Conservation (phyloP, 2,113 vertebrate genomes). For the Mesoclemmys tuberculata region DNA sequence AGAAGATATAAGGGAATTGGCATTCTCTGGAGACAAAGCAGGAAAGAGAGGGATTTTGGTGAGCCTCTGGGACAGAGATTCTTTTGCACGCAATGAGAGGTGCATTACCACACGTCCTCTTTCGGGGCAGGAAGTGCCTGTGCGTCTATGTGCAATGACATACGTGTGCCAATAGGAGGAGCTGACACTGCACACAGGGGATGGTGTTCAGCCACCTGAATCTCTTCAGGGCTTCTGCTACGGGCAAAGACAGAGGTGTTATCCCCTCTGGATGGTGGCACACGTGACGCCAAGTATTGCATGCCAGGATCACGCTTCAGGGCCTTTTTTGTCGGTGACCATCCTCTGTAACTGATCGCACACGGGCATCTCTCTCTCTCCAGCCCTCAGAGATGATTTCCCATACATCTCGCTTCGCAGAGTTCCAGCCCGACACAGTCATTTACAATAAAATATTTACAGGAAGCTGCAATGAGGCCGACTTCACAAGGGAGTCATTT, state of each 20-base stretch:
- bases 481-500: neutral
- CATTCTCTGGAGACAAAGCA: neutral
- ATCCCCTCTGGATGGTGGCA: neutral
- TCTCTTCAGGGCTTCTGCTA: neutral
- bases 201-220: neutral
- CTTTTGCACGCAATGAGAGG: neutral
- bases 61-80: neutral
- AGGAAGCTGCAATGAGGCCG: neutral
- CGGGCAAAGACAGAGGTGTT: neutral
- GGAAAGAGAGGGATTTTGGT: neutral
- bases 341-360: neutral
- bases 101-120: neutral
- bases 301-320: neutral
- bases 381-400: neutral
- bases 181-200: neutral
- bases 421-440: neutral
- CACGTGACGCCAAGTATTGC: neutral
- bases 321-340: neutral
- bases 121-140: neutral
- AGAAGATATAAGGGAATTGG: neutral
- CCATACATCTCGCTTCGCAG: neutral
- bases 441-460: neutral
- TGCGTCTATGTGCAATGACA: rapidly evolving
- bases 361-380: neutral
- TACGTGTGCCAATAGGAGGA: neutral